Evolutionary conservation across 2,113 vertebrate species (phyloP).

Genomic region (Taurulus bubalis): DNA sequence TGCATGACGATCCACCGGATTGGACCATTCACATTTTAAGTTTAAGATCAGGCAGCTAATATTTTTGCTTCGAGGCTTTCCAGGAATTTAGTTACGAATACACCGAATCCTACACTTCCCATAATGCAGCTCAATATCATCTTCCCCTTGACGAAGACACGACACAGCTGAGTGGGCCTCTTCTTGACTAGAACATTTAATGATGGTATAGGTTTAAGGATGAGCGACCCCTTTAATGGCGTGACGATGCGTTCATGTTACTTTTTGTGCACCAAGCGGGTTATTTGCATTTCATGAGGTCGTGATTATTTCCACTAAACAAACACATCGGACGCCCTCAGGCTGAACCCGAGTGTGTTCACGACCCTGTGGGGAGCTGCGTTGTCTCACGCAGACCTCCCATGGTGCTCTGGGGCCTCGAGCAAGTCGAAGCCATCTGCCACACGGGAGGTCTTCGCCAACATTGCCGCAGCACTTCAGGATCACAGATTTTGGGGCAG

Average conservation of each 20-base stretch:
- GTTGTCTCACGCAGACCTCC: slow-evolving; percentile 33
- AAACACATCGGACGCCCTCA: slow-evolving; percentile 17
- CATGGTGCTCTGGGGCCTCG: background rate
- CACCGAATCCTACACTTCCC: background rate
- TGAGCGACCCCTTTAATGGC: slow-evolving; percentile 3
- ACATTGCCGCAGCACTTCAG: background rate
- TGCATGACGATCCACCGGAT: background rate
- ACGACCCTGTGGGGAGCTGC: slow-evolving; percentile 28
- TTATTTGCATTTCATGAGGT: slow-evolving; percentile 29
- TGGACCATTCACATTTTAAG: background rate
- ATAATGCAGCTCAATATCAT: background rate
- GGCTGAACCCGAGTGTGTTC: slow-evolving; percentile 23
- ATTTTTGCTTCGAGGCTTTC: background rate
- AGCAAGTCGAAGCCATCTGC: slow-evolving; percentile 27
- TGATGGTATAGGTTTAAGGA: background rate
- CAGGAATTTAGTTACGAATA: background rate
- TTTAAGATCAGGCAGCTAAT: background rate
- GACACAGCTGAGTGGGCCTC: background rate
- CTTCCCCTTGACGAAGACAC: background rate
- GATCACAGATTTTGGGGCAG: background rate
- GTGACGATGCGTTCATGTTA: slow-evolving; percentile 2
- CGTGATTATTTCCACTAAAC: background rate
- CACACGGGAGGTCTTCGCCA: background rate
- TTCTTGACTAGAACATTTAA: background rate
- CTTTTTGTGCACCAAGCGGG: slow-evolving; percentile 3